Base-by-base conservation (phyloP, 2,888 invertebrate genomes). In the Drosophila monieri region DNA sequence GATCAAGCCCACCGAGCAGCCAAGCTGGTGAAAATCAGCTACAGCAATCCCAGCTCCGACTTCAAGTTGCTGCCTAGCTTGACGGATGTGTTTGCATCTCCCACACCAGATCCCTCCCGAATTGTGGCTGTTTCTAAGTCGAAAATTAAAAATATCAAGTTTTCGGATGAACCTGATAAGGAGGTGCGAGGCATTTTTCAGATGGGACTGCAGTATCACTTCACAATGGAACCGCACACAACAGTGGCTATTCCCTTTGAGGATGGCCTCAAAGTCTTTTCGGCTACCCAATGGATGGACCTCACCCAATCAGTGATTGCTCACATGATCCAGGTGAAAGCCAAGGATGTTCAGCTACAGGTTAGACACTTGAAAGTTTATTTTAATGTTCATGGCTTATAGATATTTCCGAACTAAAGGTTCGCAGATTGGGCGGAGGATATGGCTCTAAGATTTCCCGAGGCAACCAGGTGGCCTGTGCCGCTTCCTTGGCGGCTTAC, bases 381-480 rank as follows among this genome's bases (percentile, higher is more conserved):
- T 9, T 4, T 4, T 0, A 6, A 12, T 1, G 0, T 8, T 23
- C 2, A 10, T 41, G 8, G 9, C 3, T 10, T 41, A 41, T 9
- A 6, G 1, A 9, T 18, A 41, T 4, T 18, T 6, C 1, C 3
- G 1, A 3, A 6, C 0, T 21, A 1, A 25, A 60, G 62, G 62
- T 64, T 0, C 93, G 94, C 2, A 94, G 97, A 32, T 74, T 97
- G 2, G 97, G 97, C 4, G 97, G 97, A 6, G 96, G 92, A 0
- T 98, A 95, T 88, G 97, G 97, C 0, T 93, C 93, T 0, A 98
- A 97, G 62, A 94, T 96, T 58, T 92, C 94, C 0, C 93, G 96
- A 6, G 90, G 93, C 1, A 90, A 92, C 12, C 92, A 93, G 12
- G 89, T 94, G 0, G 93, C 95, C 0, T 93, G 94, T 32, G 95